Evolutionary conservation across 1,140 invertebrate species (phyloP).

Genomic region (Oryctes rhinoceros): DNA sequence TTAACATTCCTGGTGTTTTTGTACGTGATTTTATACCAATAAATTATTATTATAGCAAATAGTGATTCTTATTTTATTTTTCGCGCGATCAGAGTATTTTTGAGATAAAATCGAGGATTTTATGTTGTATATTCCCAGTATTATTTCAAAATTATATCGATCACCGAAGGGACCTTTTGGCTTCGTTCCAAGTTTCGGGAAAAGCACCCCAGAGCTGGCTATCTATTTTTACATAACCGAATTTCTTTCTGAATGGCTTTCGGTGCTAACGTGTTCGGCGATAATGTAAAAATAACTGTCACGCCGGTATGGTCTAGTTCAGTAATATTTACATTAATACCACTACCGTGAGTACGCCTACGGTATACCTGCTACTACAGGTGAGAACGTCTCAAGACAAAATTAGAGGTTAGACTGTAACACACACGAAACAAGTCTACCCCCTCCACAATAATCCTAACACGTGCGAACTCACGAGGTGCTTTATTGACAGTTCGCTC

Average conservation of each 20-base stretch:
- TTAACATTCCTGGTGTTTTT: too few relatives aligned
- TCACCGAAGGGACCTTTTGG: background rate
- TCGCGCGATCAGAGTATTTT: too few relatives aligned
- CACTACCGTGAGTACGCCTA: too few relatives aligned
- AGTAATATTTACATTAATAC: constrained; percentile 20
- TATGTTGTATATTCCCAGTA: background rate
- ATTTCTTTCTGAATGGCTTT: background rate
- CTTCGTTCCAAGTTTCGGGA: background rate
- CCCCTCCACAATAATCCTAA: constrained; percentile 2
- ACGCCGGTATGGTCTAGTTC: background rate
- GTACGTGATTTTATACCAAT: too few relatives aligned
- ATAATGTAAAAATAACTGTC: constrained; percentile 25
- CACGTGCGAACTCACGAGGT: constrained; percentile 28
- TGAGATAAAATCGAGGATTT: too few relatives aligned
- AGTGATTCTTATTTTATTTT: too few relatives aligned
- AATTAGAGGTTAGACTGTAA: constrained; percentile 16
- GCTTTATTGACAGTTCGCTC: constrained; percentile 19
- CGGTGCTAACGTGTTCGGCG: background rate
- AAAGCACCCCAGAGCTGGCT: constrained; percentile 12
- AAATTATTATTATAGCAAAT: too few relatives aligned
- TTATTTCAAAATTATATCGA: constrained; percentile 7
- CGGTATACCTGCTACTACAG: background rate
- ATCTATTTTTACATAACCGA: constrained; percentile 26
- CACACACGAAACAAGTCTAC: background rate
- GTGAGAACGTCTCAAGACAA: background rate